Evolutionary conservation across 1,140 invertebrate genomes (phyloP).

Genomic region (Drosophila kanapiae): DNA sequence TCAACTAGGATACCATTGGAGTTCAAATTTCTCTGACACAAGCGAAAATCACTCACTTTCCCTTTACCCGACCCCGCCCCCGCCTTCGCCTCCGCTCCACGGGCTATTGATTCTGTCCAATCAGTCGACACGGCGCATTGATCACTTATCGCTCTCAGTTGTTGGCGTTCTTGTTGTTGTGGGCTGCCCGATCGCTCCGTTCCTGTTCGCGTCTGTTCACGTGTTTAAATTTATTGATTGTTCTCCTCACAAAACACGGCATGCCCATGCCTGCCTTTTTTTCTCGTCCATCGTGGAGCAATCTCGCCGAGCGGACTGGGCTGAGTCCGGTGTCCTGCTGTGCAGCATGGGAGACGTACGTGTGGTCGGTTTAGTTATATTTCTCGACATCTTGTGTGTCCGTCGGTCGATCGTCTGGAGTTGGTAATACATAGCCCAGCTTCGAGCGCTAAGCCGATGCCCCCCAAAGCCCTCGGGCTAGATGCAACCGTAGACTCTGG

Average conservation of each 20-base stretch:
- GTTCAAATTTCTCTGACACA: conserved; percentile 3
- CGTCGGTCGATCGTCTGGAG: conserved; percentile 40
- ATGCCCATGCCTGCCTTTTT: conserved; percentile 56
- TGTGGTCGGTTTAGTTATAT: conserved; percentile 84
- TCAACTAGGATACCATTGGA: not conserved
- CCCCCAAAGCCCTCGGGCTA: conserved; percentile 1
- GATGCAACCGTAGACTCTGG: conserved; percentile 71
- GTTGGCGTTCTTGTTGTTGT: conserved; percentile 40
- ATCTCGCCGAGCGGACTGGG: conserved; percentile 21
- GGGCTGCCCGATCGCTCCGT: conserved; percentile 10
- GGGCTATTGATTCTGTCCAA: conserved; percentile 58
- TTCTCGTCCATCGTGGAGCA: conserved; percentile 16
- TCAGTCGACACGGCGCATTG: conserved; percentile 74
- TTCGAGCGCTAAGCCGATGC: conserved; percentile 3
- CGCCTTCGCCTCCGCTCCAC: not conserved
- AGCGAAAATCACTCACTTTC: conserved; percentile 23
- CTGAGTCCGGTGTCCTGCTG: conserved; percentile 69
- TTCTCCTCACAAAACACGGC: conserved; percentile 77
- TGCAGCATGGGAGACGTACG: conserved; percentile 83
- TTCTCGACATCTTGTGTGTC: conserved; percentile 81
- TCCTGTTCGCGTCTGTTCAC: conserved; percentile 72
- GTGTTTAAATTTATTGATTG: conserved; percentile 85
- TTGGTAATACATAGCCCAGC: conserved; percentile 17
- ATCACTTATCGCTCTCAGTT: conserved; percentile 72
- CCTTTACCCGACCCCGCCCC: not conserved